phyloP scores from a whole-genome alignment of 2,113 vertebrate species.

The Phylloscopus trochilus region DNA sequence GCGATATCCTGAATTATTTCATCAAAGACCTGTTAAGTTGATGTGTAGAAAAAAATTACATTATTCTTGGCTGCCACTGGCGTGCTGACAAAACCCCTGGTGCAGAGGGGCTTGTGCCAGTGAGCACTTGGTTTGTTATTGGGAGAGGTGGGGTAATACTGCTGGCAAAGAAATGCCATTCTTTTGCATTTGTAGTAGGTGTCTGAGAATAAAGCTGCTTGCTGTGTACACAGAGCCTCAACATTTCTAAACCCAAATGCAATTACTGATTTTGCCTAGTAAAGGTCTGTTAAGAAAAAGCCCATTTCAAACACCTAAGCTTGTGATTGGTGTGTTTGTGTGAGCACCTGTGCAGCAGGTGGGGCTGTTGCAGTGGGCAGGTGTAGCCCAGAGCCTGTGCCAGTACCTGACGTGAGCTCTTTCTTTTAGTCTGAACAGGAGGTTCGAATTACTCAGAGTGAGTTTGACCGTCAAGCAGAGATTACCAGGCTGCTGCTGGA shows the following conservation, averaged over 20 bases:
- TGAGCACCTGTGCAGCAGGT: not conserved
- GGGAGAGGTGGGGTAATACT: not conserved
- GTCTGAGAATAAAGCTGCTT: not conserved
- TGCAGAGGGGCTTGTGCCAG: not conserved
- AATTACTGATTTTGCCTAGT: not conserved
- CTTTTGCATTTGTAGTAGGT: not conserved
- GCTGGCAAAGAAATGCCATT: not conserved
- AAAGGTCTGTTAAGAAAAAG: not conserved
- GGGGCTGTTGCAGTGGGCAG: not conserved
- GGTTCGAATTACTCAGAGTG: slow-evolving; percentile 93
- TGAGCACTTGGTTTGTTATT: not conserved
- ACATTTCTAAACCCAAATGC: not conserved
- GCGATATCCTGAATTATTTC: not conserved
- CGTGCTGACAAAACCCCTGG: not conserved
- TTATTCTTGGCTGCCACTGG: not conserved
- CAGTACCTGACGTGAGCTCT: slow-evolving; percentile 5
- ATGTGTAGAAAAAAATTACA: not conserved
- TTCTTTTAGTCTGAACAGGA: slow-evolving; percentile 90
- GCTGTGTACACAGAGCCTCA: not conserved
- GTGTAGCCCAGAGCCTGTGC: not conserved
- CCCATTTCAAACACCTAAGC: not conserved
- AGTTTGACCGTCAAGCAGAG: slow-evolving; percentile 97
- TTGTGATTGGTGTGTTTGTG: not conserved
- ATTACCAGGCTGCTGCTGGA: slow-evolving; percentile 95
- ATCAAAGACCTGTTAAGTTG: not conserved